A percentile compares a stretch with the other conserved stretches of the same genome.
phyloP scores from a whole-genome alignment of 2,113 vertebrate species.

The Phodopus roborovskii region DNA sequence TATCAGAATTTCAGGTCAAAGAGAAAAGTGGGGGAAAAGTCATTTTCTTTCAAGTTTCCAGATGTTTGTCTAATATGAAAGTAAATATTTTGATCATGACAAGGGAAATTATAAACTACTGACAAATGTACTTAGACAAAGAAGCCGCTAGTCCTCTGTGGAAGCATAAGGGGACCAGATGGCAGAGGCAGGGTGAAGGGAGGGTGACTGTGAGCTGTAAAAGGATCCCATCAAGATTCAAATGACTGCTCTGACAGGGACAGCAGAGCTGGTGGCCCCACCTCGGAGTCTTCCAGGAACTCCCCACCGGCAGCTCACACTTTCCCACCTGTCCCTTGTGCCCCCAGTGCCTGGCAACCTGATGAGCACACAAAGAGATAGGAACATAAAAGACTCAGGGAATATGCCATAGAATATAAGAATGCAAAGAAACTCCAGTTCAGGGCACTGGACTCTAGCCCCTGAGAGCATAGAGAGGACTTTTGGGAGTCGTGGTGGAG shows the following conservation, averaged over 20 bases:
- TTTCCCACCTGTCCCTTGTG: rapidly evolving
- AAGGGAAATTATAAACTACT: conserved; percentile 78
- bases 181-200: conserved; percentile 65
- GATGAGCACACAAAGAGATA: background rate
- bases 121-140: conserved; percentile 78
- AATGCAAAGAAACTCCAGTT: background rate
- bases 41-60: conserved; percentile 73
- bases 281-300: background rate
- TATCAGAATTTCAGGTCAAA: conserved; percentile 57
- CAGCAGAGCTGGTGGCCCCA: background rate
- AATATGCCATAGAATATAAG: conserved; percentile 13
- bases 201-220: conserved; percentile 72
- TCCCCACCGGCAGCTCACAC: background rate
- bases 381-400: background rate
- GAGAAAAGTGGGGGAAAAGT: background rate
- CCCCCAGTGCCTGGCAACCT: background rate
- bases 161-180: conserved; percentile 80
- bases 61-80: conserved; percentile 75
- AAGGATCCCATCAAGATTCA: conserved; percentile 75
- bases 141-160: conserved; percentile 71
- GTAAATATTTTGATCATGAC: conserved; percentile 82
- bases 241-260: conserved; percentile 51
- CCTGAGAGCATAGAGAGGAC: background rate
- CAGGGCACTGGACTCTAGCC: background rate
- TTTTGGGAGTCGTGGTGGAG: background rate